phyloP scores from a whole-genome alignment of 2,888 invertebrate genomes.

The Drosophila engyochracea region DNA sequence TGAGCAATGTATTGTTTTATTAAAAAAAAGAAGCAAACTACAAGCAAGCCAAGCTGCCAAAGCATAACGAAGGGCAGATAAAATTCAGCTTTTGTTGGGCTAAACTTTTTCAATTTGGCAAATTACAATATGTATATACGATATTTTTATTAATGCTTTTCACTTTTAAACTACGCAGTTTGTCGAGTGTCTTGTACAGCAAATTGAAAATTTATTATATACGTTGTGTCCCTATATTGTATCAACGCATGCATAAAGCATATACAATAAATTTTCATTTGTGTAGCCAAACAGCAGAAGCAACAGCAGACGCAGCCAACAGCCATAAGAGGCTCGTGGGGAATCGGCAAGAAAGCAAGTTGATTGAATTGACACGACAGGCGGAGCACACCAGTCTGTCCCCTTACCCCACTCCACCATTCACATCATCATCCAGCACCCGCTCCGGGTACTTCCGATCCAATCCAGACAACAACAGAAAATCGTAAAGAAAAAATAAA shows the following conservation, averaged over 20 bases:
- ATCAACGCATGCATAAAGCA: conserved; percentile 72
- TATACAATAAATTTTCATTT: conserved; percentile 78
- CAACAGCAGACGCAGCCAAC: conserved; percentile 17
- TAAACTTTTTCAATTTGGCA: conserved; percentile 53
- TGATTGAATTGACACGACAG: conserved; percentile 74
- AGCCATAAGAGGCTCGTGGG: conserved; percentile 39
- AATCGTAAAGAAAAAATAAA: conserved; percentile 25
- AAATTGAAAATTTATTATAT: conserved; percentile 75
- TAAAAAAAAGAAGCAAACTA: neutral
- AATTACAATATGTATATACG: conserved; percentile 29
- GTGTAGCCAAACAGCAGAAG: conserved; percentile 65
- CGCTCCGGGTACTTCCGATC: conserved; percentile 5
- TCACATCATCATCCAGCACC: neutral
- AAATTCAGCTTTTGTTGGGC: conserved; percentile 7
- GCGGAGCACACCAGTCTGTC: conserved; percentile 10
- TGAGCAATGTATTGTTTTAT: conserved; percentile 16
- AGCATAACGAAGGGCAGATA: neutral
- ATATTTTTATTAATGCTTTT: conserved; percentile 36
- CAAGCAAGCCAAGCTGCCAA: neutral
- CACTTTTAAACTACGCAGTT: conserved; percentile 55
- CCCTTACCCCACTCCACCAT: neutral
- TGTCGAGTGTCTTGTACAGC: conserved; percentile 58
- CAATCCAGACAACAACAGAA: conserved; percentile 30
- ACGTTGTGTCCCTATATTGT: conserved; percentile 41
- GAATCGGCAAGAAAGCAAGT: conserved; percentile 52